Evolutionary conservation across 2,797 vertebrate genomes (phyloP), one percentile per base, ranked within the genome.

Genomic region (Cottoperca gobio): DNA sequence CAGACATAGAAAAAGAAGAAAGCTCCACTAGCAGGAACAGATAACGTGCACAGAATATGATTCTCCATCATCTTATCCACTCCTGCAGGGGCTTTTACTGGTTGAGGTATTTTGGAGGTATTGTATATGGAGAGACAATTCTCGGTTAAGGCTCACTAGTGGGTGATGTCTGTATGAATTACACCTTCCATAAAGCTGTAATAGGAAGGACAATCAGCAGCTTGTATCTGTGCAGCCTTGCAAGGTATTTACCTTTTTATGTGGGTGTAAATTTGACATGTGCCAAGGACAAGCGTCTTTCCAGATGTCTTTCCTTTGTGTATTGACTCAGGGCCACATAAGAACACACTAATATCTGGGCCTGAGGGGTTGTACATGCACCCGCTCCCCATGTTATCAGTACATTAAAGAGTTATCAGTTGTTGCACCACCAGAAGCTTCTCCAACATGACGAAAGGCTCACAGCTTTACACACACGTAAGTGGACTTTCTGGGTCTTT

Each of bases 181-280:
- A 94, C 89, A 81, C 78, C 87, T 81, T 78, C 88, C 89, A 93
- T 95, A 93, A 94, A 94, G 85, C 87, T 89, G 90, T 94, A 93
- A 95, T 91, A 93, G 92, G 89, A 85, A 88, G 85, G 88, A 89
- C 90, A 88, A 94, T 95, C 91, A 92, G 89, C 84, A 90, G 88
- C 91, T 92, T 90, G 89, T 93, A 93, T 92, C 93, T 86, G 89
- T 73, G 78, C 90, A 87, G 90, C 92, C 90, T 93, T 80, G 87
- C 81, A 87, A 84, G 57, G 81, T 93, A 91, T 94, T 94, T 94
- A 91, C 92, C 87, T 87, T 94, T 94, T 94, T 94, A 95, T 93
- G 90, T 86, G 88, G 87, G 78, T 72, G 85, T 94, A 93, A 94
- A 94, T 94, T 91, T 91, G 86, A 90, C 73, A 79, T 76, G 76